Evolutionary conservation across 2,113 vertebrate species (phyloP).

Genomic region (Diadophis punctatus): DNA sequence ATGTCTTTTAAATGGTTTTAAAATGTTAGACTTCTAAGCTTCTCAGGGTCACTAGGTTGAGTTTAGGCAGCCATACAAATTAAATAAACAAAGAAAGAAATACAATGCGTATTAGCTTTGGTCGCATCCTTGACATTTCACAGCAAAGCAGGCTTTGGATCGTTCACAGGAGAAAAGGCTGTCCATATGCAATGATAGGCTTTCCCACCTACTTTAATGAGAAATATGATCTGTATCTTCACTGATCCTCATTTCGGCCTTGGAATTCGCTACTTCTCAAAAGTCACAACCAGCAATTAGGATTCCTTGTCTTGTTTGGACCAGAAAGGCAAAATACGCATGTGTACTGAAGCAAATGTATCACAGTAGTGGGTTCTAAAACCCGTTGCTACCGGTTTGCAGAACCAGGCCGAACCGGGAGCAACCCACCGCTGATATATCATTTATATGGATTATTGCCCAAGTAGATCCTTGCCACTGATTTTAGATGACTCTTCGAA

Average conservation of each 20-base stretch:
- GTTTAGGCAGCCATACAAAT: not conserved
- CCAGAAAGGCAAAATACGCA: not conserved
- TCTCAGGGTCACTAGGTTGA: not conserved
- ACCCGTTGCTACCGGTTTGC: no score
- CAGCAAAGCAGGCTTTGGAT: not conserved
- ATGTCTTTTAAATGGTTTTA: not conserved
- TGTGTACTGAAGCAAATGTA: not conserved
- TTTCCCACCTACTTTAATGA: not conserved
- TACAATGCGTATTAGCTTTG: not conserved
- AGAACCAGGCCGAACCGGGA: no score
- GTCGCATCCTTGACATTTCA: not conserved
- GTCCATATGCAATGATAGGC: not conserved
- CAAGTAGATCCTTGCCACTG: not conserved
- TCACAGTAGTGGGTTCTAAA: no score
- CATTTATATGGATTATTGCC: not conserved
- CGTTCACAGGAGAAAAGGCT: not conserved
- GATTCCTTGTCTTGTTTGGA: not conserved
- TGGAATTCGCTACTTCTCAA: not conserved
- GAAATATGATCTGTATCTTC: not conserved
- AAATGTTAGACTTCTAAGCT: not conserved
- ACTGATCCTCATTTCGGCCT: not conserved
- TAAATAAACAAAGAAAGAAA: not conserved
- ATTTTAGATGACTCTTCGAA: not conserved
- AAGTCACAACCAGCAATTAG: not conserved
- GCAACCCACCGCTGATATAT: no score